Evolutionary conservation across 2,113 vertebrate genomes (phyloP), one percentile per base, ranked within the genome.

Genomic region (Anguilla rostrata): DNA sequence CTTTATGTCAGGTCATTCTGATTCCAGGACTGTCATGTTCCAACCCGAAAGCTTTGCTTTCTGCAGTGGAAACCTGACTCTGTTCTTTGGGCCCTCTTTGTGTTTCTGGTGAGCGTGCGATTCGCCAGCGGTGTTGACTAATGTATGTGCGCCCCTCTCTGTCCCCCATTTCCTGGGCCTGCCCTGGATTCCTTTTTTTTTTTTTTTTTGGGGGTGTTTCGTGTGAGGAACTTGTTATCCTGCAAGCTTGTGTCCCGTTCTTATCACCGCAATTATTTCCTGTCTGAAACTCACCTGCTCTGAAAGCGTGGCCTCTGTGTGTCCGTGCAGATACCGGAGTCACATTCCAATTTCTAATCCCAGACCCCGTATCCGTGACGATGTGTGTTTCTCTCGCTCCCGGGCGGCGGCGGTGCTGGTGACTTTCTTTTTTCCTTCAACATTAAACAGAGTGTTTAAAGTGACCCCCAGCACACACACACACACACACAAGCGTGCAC

Each of bases 1-100:
- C 85, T 66, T 71, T 84, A 18, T 79, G n/a, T 83, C 83, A 87
- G 81, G 81, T 89, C 83, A 87, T 83, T 79, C 85, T 85, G 81
- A 53, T 82, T 86, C 63, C 79, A 75, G 46, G 85, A 86, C 56
- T 82, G 60, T 39, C 22, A 78, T 83, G n/a, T 87, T 84, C 66
- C 63, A 85, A 60, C 83, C 83, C 83, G 75, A 39, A 82, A 49
- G 85, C 87, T 86, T 87, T 87, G 53, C 26, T 78, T 53, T 78
- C 60, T 84, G 81, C 26, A 87, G 87, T 46, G 85, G n/a, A 84
- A 79, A 78, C 81, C 57, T 60, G 57, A 16, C 43, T 53, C 49
- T 66, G 60, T 2, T 26, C 22, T 66, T 5, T 66, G 20, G 18
- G 3, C 18, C 18, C 60, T 22, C 22, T 66, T 66, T 5, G 26